Evolutionary conservation across 2,113 vertebrate species (phyloP), one percentile per base, ranked within the genome.

Genomic region (Lonchura striata): DNA sequence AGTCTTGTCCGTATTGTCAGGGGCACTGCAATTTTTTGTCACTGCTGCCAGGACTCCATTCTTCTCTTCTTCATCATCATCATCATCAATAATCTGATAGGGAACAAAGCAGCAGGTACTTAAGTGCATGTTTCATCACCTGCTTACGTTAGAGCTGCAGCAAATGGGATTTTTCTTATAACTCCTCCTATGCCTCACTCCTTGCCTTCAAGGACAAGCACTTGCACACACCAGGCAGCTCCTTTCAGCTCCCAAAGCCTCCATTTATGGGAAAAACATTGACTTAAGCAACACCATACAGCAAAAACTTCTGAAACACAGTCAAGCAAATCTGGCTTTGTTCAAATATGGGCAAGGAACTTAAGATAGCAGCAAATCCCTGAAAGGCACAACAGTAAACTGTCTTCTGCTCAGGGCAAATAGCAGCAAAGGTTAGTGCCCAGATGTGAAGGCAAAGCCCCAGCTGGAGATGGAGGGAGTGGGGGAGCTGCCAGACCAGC

Each of bases 41-140:
- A 98, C 97, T 75, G 98, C 98, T 95, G 97, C 98, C 95, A 99
- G 33, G 24, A 98, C 97, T 88, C 98, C 98, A 42, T 98, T 98
- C 95, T 97, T 98, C 65, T 98, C 98, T 21, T 98, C 98, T 39
- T 98, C 97, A 30, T 72, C 80, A 11, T 96, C 97, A 57, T 96
- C 94, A 68, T 77, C 81, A 39, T 95, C 92, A 75, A 86, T 86
- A 47, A 87, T 86, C 97, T 97, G 70, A 66, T 18, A 76, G 53
- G 71, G 95, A 84, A 77, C 35, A 88, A 75, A 95, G 27, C 27
- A 92, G 59, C 24, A 81, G 31, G 31, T 63, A 65, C 53, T 47
- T 64, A 30, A 81, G 50, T 46, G 39, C 23, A 30, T 23, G 42
- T 78, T 95, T 94, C 74, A 85, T 74, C 4, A 1, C 41, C 42